phyloP scores from a whole-genome alignment of 2,888 invertebrate genomes.

The Sturmia bella region DNA sequence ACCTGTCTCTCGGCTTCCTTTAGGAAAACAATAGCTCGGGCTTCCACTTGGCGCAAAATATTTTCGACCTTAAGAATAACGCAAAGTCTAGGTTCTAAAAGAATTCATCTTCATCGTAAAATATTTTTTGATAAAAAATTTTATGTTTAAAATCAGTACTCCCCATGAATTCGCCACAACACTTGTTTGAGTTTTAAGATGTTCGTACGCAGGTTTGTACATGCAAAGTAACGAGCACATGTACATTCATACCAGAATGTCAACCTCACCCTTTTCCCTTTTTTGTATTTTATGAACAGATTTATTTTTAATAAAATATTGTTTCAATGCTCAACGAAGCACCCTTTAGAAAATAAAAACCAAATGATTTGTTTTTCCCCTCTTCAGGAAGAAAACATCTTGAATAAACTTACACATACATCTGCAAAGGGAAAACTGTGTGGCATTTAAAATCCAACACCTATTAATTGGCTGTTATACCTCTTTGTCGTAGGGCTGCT shows the following conservation, averaged over 20 bases:
- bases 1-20: too few species aligned
- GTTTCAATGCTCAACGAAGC: constrained; percentile 6
- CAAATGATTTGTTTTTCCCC: constrained; percentile 11
- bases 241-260: constrained; percentile 20
- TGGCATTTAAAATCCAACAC: constrained; percentile 56
- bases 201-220: neutral
- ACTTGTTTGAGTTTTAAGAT: constrained; percentile 61
- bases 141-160: neutral
- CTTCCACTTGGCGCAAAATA: too few species aligned
- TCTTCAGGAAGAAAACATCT: constrained; percentile 3
- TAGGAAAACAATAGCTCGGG: too few species aligned
- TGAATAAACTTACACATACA: neutral
- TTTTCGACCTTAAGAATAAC: too few species aligned
- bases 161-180: constrained; percentile 39
- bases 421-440: constrained; percentile 21
- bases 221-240: neutral
- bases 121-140: constrained; percentile 17
- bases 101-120: too few species aligned
- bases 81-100: too few species aligned
- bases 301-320: constrained; percentile 27
- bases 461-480: constrained; percentile 61
- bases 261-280: constrained; percentile 23
- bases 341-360: constrained; percentile 30
- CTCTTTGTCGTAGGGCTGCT: constrained; percentile 28
- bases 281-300: neutral